phyloP scores from a whole-genome alignment of 2,113 vertebrate species.

The Oenanthe oenanthe region DNA sequence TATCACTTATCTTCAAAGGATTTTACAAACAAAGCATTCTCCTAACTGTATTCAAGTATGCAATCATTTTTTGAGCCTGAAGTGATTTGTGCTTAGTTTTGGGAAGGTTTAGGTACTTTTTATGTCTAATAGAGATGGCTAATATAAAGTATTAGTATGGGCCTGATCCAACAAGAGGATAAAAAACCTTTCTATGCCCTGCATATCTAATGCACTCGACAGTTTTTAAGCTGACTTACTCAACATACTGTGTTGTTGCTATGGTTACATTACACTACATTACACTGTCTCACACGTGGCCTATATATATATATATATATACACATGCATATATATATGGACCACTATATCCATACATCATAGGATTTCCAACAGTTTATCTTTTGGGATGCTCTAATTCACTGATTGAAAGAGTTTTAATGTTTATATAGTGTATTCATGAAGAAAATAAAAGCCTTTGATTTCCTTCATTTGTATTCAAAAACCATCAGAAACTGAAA shows the following conservation, averaged over 20 bases:
- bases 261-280: constrained; percentile 33
- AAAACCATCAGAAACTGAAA: neutral
- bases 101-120: neutral
- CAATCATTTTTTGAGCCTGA: neutral
- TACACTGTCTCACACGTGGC: neutral
- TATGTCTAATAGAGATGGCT: neutral
- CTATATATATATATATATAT: neutral
- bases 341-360: neutral
- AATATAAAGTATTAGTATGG: neutral
- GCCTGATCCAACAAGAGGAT: neutral
- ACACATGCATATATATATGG: neutral
- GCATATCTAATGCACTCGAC: neutral
- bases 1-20: constrained; percentile 13
- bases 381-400: neutral
- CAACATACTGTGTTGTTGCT: neutral
- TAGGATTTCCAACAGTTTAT: neutral
- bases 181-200: neutral
- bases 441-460: neutral
- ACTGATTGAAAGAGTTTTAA: neutral
- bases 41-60: neutral
- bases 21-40: constrained; percentile 8
- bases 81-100: constrained; percentile 14
- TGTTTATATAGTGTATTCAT: neutral
- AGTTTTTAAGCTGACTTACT: constrained; percentile 3
- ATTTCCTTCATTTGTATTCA: neutral